phyloP scores from a whole-genome alignment of 2,888 invertebrate species.

The Horisme vitalbata region DNA sequence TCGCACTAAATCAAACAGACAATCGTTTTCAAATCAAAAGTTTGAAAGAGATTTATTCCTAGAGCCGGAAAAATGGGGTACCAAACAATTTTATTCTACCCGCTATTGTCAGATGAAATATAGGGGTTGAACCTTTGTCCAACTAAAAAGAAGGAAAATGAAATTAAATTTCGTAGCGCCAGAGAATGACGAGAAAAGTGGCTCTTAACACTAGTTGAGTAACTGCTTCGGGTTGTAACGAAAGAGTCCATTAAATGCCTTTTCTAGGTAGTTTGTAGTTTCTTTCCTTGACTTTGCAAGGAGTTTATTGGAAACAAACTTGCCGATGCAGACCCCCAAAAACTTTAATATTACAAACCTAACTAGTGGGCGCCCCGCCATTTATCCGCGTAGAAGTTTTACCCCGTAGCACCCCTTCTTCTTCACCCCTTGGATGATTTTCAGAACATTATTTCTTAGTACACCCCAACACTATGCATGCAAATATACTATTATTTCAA shows the following conservation, averaged over 20 bases:
- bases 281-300: too few relatives aligned
- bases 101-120: conserved; percentile 32
- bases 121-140: conserved; percentile 31
- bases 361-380: too few relatives aligned
- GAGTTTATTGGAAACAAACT: too few relatives aligned
- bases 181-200: conserved; percentile 22
- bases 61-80: conserved; percentile 29
- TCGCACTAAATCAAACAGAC: conserved; percentile 31
- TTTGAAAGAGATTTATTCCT: conserved; percentile 37
- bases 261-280: too few relatives aligned
- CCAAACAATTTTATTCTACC: conserved; percentile 32
- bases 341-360: too few relatives aligned
- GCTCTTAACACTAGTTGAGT: conserved; percentile 1
- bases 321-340: too few relatives aligned
- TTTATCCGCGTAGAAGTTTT: too few relatives aligned
- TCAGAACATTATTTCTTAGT: too few relatives aligned
- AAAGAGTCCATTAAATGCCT: neutral
- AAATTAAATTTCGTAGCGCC: conserved; percentile 31
- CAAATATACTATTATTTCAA: too few relatives aligned
- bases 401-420: too few relatives aligned
- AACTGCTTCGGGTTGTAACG: neutral
- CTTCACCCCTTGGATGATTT: too few relatives aligned
- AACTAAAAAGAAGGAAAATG: conserved; percentile 29
- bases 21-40: conserved; percentile 34
- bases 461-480: too few relatives aligned